Evolutionary conservation across 2,113 vertebrate genomes (phyloP).

Genomic region (Psammodynastes pulverulentus): DNA sequence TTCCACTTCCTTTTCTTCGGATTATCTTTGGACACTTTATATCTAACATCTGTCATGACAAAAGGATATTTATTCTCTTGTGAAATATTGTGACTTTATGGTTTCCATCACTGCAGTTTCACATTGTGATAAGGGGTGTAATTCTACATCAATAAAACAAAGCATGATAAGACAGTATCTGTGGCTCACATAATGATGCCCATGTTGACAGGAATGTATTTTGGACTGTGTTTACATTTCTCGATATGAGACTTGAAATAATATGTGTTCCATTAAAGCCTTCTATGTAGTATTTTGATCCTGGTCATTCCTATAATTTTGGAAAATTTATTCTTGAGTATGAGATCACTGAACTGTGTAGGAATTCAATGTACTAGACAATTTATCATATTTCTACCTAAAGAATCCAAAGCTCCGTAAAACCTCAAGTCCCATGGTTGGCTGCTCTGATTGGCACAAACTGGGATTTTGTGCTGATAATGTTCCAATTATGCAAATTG

Average conservation of each 20-base stretch:
- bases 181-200: background rate
- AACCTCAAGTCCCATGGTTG: background rate
- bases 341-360: background rate
- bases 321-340: background rate
- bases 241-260: background rate
- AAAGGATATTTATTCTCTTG: background rate
- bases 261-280: background rate
- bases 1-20: background rate
- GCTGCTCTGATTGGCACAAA: background rate
- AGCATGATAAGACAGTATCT: background rate
- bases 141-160: background rate
- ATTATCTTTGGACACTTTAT: background rate
- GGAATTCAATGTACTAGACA: background rate
- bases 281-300: background rate
- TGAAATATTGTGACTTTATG: background rate
- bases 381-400: background rate
- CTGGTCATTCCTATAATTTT: background rate
- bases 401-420: background rate
- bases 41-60: background rate
- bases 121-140: background rate
- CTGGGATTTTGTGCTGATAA: background rate
- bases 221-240: background rate
- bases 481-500: background rate
- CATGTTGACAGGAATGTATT: background rate
- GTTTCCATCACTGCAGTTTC: background rate